These are phyloP conservation scores for Oreotrochilus melanogaster DNA, from an alignment of 2,113 vertebrate species.

Conservation along the genomic window DNA sequence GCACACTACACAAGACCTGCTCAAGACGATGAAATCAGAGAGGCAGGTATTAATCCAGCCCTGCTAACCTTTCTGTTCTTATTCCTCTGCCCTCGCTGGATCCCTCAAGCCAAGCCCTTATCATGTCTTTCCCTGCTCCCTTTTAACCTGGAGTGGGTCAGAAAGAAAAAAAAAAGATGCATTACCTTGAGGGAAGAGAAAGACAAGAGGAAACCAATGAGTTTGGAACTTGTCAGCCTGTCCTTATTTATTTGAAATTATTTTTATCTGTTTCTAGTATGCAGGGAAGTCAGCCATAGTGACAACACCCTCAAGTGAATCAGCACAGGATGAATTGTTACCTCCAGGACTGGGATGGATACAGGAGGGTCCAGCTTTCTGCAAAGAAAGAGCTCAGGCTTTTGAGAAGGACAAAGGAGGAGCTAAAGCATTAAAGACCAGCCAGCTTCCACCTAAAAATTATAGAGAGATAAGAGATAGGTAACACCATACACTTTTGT, in stretches of 20 bases:
- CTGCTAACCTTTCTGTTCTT: not conserved
- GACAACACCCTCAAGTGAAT: not conserved
- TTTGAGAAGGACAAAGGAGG: not conserved
- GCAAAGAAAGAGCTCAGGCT: not conserved
- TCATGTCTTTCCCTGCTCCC: not conserved
- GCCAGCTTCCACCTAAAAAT: not conserved
- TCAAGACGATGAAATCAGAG: not conserved
- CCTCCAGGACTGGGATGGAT: not conserved
- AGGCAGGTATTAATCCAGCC: not conserved
- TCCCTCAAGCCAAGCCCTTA: not conserved
- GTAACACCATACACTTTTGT: not conserved
- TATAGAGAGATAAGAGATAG: not conserved
- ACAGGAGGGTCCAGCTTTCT: not conserved
- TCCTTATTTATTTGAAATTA: not conserved
- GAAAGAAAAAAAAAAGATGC: not conserved
- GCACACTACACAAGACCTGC: accelerated
- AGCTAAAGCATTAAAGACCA: not conserved
- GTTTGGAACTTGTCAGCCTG: not conserved
- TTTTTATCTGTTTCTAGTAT: not conserved
- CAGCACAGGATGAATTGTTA: not conserved
- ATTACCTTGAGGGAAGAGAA: not conserved
- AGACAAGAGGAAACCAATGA: not conserved
- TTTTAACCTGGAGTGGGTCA: not conserved
- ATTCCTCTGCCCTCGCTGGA: not conserved
- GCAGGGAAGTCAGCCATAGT: not conserved